Evolutionary conservation across 2,113 vertebrate species (phyloP).

Genomic region (Serinus canaria): DNA sequence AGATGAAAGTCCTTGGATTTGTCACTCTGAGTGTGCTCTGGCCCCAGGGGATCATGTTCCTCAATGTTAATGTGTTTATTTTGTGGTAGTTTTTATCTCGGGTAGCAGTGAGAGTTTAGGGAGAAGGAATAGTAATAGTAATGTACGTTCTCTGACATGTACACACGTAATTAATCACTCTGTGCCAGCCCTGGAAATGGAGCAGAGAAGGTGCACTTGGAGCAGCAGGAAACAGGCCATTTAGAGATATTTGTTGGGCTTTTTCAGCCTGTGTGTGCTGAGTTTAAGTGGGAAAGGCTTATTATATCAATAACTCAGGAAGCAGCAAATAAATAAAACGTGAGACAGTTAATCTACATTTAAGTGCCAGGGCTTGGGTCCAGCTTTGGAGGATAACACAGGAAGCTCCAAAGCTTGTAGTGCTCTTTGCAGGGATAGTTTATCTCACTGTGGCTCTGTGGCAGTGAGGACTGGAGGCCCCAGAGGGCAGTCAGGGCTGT

Average conservation of each 20-base stretch:
- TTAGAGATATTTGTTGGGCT: conserved; percentile 31
- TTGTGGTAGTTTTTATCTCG: neutral
- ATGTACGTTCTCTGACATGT: neutral
- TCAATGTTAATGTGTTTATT: neutral
- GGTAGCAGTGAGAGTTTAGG: neutral
- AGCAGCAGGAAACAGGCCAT: conserved; percentile 24
- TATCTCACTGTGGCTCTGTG: neutral
- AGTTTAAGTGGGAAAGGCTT: neutral
- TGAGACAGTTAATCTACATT: conserved; percentile 21
- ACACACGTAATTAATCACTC: conserved; percentile 22
- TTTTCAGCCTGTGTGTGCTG: neutral
- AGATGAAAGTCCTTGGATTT: neutral
- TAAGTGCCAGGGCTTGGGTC: conserved; percentile 15
- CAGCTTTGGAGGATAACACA: neutral
- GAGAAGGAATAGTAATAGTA: neutral
- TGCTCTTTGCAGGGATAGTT: neutral
- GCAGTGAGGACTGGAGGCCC: neutral
- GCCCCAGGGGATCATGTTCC: neutral
- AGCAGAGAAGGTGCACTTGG: neutral
- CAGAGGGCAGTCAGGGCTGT: neutral
- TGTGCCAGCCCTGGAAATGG: neutral
- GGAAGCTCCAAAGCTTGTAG: neutral
- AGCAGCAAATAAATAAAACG: conserved; percentile 19
- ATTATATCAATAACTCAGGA: conserved; percentile 20
- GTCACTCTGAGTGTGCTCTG: neutral